Evolutionary conservation across 2,113 vertebrate genomes (phyloP).

Genomic region (Saccopteryx bilineata): DNA sequence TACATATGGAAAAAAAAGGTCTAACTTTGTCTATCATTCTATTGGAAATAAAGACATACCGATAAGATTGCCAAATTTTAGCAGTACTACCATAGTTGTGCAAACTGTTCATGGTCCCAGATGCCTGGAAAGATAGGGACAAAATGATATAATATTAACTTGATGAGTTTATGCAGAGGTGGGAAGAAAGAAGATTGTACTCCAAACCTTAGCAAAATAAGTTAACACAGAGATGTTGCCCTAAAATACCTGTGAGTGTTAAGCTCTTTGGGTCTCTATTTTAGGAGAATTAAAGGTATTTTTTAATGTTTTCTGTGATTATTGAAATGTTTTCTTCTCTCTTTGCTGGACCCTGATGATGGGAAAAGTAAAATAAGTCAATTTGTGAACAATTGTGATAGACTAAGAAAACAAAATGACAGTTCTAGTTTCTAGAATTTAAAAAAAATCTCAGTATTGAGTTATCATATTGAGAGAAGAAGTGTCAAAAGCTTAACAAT

Average conservation of each 20-base stretch:
- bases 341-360: background rate
- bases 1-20: background rate
- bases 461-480: slow-evolving; percentile 63
- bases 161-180: background rate
- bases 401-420: background rate
- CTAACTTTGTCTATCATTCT: background rate
- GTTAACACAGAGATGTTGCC: background rate
- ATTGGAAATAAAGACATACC: background rate
- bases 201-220: background rate
- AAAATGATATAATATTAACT: background rate
- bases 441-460: slow-evolving; percentile 47
- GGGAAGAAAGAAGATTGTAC: background rate
- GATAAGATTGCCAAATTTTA: background rate
- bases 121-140: background rate
- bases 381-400: background rate
- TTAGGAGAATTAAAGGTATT: background rate
- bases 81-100: background rate
- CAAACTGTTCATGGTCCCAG: background rate
- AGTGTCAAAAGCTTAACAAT: slow-evolving; percentile 54
- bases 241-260: background rate
- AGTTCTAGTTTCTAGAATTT: slow-evolving; percentile 42
- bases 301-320: background rate
- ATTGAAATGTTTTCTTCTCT: background rate
- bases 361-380: background rate
- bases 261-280: background rate